Conservation (phyloP, 2,797 vertebrate species). For the Hylomyscus alleni region DNA sequence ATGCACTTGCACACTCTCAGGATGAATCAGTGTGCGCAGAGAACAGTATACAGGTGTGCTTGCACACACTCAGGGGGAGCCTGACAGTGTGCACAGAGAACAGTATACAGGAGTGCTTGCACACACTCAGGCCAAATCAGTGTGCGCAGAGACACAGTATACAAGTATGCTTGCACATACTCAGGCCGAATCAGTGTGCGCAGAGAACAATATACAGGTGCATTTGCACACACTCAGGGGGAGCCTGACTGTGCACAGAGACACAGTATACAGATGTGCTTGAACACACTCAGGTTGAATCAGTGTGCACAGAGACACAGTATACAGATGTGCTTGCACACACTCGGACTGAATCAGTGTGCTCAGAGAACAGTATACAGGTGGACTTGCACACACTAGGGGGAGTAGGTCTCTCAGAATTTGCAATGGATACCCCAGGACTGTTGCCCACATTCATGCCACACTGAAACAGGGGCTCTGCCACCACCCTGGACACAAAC, state of each 20-base stretch:
- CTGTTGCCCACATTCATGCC: background rate
- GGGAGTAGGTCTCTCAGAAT: background rate
- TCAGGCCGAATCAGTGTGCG: background rate
- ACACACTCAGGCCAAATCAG: background rate
- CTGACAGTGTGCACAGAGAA: too few relatives aligned
- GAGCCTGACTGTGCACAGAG: background rate
- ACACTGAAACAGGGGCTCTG: background rate
- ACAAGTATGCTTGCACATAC: too few relatives aligned
- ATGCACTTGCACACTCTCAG: background rate
- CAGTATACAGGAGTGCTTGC: background rate
- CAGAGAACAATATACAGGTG: background rate
- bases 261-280: background rate
- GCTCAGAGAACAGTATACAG: background rate
- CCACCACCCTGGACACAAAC: background rate
- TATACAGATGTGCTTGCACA: too few relatives aligned
- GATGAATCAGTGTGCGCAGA: background rate
- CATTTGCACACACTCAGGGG: background rate
- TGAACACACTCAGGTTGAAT: background rate
- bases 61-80: background rate
- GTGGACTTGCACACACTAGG: background rate
- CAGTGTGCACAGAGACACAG: too few relatives aligned
- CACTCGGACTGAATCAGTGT: background rate
- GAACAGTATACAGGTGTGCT: background rate
- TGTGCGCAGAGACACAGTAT: too few relatives aligned
- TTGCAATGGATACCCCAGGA: background rate